These are phyloP conservation scores for Antitype chi DNA, from an alignment of 2,888 invertebrate genomes.

Conservation along the genomic window DNA sequence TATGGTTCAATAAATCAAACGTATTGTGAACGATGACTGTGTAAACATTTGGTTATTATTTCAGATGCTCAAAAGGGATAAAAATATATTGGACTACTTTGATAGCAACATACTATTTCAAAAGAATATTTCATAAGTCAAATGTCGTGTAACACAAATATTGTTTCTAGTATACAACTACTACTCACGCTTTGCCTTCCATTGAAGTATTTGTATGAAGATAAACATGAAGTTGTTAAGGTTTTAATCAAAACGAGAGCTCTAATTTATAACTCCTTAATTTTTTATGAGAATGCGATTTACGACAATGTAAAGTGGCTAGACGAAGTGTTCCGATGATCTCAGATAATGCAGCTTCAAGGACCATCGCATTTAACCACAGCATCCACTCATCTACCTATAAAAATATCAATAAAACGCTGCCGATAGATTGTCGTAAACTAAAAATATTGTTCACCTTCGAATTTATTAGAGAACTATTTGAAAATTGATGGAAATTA, in stretches of 20 bases:
- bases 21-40: slow-evolving; percentile 38
- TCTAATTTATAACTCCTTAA: slow-evolving; percentile 37
- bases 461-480: slow-evolving; percentile 40
- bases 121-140: slow-evolving; percentile 4
- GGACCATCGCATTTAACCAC: slow-evolving; percentile 66
- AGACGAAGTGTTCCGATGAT: slow-evolving; percentile 66
- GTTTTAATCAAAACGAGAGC: slow-evolving; percentile 1
- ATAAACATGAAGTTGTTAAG: slow-evolving; percentile 1
- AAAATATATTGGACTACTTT: slow-evolving; percentile 27
- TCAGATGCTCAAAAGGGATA: slow-evolving; percentile 32
- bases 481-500: slow-evolving; percentile 31
- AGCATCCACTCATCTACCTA: slow-evolving; percentile 46
- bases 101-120: slow-evolving; percentile 1
- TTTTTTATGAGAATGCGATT: slow-evolving; percentile 71
- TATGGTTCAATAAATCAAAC: slow-evolving; percentile 48
- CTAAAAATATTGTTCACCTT: slow-evolving; percentile 60
- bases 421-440: slow-evolving; percentile 55
- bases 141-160: not conserved
- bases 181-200: not conserved
- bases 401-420: slow-evolving; percentile 59
- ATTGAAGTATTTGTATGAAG: no score
- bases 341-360: slow-evolving; percentile 72
- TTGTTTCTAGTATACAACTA: not conserved
- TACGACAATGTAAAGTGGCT: slow-evolving; percentile 74
- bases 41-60: slow-evolving; percentile 40